Conservation (phyloP, 2,797 vertebrate species). For the Cyprinodon diabolis region DNA sequence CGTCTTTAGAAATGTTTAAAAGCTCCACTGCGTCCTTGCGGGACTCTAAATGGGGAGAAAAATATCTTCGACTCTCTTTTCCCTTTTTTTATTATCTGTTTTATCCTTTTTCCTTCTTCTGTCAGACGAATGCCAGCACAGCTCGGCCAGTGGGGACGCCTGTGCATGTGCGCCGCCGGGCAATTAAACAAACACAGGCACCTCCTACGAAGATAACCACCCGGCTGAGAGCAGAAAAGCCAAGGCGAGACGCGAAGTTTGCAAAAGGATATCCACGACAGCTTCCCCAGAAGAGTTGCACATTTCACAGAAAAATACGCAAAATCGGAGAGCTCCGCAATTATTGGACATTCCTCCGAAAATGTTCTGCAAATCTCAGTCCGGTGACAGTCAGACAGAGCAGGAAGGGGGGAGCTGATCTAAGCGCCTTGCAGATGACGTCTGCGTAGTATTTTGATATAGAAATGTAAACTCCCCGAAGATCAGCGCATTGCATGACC, state of each 20-base stretch:
- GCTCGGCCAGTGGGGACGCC: conserved; percentile 41
- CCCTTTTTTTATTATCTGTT: conserved; percentile 23
- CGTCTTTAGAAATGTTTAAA: conserved; percentile 42
- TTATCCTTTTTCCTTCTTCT: conserved; percentile 26
- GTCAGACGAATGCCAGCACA: conserved; percentile 45
- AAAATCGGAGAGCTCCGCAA: neutral
- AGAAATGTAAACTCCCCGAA: conserved; percentile 54
- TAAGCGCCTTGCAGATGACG: conserved; percentile 67
- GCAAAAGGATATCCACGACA: conserved; percentile 43
- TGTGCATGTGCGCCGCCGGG: conserved; percentile 58
- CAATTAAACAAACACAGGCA: conserved; percentile 53
- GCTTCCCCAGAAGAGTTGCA: conserved; percentile 38
- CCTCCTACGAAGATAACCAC: conserved; percentile 58
- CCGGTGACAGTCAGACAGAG: neutral
- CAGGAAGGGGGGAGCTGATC: conserved; percentile 38
- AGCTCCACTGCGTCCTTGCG: conserved; percentile 46
- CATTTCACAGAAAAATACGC: conserved; percentile 32
- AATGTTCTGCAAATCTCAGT: neutral
- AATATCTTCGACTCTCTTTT: conserved; percentile 50
- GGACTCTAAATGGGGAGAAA: neutral
- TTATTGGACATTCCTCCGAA: conserved; percentile 19
- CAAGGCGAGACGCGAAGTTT: conserved; percentile 73
- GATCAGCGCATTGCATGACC: conserved; percentile 28
- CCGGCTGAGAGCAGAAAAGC: conserved; percentile 55
- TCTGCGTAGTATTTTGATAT: conserved; percentile 67